Base-by-base conservation (phyloP, 2,113 vertebrate genomes). In the Marmota monax region DNA sequence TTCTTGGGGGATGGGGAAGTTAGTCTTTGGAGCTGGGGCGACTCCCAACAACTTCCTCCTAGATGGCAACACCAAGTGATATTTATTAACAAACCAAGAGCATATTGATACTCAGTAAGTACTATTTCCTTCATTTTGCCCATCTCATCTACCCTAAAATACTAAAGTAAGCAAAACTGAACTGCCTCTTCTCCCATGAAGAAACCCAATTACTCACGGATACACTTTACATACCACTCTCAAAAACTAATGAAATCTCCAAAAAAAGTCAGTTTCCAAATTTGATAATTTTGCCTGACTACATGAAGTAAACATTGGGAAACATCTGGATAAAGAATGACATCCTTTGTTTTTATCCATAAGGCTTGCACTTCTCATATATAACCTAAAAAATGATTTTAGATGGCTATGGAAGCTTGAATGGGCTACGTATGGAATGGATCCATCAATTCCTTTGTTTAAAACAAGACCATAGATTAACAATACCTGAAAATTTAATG, bases 261-360 rank as follows among this genome's bases (percentile, higher is more conserved):
- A 13, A 9, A 94, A 45, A 80, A 7, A 34, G 6, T 32, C 77
- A 82, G 0, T 82, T 72, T 58, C 51, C 34, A 65, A 27, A 90
- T 73, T 63, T 65, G 85, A 63, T 8, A 39, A 12, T 91, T 80
- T 96, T 91, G 42, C 53, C 63, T 79, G 25, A 48, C 58, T n/a
- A 42, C 20, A 27, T 65, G 65, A 91, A 88, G 39, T 51, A 90
- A 69, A 91, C 23, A 67, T 88, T 88, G 53, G 32, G 48, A 32
- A 94, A 93, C 63, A 87, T 88, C 65, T 89, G 96, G n/a, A 85
- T 85, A 74, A 91, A 96, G 27, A 95, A 94, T 61, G 63, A 32
- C 4, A 29, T 72, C 11, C 45, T 96, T 73, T 67, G 37, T 91
- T 93, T 89, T 96, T 74, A 53, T 58, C 56, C 51, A 82, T 80